Evolutionary conservation across 1,140 invertebrate species (phyloP).

Genomic region (Drosophila equinoxialis): DNA sequence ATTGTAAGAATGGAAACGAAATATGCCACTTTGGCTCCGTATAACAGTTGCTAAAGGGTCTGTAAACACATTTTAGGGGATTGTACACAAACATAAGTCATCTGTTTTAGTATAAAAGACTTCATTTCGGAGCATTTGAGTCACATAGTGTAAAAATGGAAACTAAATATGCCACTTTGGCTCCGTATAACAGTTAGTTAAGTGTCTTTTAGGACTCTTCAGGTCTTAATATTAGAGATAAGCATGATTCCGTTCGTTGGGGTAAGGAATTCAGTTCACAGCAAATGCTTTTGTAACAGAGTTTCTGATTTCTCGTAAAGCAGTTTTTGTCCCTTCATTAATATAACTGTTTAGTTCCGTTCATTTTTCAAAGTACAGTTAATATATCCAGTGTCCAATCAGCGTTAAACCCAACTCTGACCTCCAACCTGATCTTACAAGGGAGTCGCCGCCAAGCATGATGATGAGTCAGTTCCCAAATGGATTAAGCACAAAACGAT

Average conservation of each 20-base stretch:
- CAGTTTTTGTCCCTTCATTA: neutral
- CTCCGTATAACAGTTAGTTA: no score
- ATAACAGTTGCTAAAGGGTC: neutral
- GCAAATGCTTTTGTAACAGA: conserved; percentile 50
- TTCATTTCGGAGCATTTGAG: no score
- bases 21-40: neutral
- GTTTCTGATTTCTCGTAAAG: neutral
- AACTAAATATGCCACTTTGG: no score
- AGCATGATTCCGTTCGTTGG: conserved; percentile 44
- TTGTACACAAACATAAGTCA: conserved; percentile 50
- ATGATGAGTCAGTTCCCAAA: conserved; percentile 52
- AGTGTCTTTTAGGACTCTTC: no score
- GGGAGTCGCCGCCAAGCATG: neutral
- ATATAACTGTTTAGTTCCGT: neutral
- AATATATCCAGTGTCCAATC: neutral
- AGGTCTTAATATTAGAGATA: conserved; percentile 19
- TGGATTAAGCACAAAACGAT: conserved; percentile 58
- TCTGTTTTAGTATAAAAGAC: conserved; percentile 19
- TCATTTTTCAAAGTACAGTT: neutral
- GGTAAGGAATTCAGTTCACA: conserved; percentile 34
- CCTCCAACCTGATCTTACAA: neutral
- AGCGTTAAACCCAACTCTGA: neutral
- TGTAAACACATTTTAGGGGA: neutral
- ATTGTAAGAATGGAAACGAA: no score
- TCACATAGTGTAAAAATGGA: no score